Evolutionary conservation across 2,888 invertebrate species (phyloP).

Genomic region (Timandra comae): DNA sequence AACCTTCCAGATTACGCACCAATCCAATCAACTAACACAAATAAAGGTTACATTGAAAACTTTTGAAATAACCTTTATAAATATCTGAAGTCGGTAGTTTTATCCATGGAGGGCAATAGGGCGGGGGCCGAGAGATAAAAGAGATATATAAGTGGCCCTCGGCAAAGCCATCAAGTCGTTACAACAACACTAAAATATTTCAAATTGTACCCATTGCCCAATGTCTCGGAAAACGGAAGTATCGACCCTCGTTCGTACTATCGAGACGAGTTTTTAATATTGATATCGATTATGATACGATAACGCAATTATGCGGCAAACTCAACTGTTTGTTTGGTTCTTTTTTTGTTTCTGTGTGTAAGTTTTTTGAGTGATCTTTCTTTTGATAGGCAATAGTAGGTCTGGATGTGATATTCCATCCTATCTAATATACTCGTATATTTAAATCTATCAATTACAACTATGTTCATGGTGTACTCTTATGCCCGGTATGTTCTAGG

Average conservation of each 20-base stretch:
- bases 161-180: constrained; percentile 75
- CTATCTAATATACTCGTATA: too few species aligned
- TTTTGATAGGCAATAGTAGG: too few species aligned
- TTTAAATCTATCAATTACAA: too few species aligned
- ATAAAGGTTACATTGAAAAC: constrained; percentile 15
- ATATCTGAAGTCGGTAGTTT: constrained; percentile 41
- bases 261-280: constrained; percentile 41
- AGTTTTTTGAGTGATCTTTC: too few species aligned
- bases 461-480: too few species aligned
- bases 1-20: too few species aligned
- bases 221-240: constrained; percentile 76
- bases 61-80: constrained; percentile 53
- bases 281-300: constrained; percentile 35
- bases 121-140: constrained; percentile 73
- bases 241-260: constrained; percentile 25
- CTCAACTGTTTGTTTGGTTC: too few species aligned
- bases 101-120: constrained; percentile 62
- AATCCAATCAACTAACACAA: too few species aligned
- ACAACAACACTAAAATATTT: constrained; percentile 76
- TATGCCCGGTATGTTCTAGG: too few species aligned
- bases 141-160: constrained; percentile 76
- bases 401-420: too few species aligned
- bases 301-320: constrained; percentile 11
- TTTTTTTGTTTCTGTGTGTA: too few species aligned
- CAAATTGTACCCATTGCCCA: constrained; percentile 77